Conservation (phyloP, 2,888 invertebrate genomes). For the Gastrophysa polygoni region DNA sequence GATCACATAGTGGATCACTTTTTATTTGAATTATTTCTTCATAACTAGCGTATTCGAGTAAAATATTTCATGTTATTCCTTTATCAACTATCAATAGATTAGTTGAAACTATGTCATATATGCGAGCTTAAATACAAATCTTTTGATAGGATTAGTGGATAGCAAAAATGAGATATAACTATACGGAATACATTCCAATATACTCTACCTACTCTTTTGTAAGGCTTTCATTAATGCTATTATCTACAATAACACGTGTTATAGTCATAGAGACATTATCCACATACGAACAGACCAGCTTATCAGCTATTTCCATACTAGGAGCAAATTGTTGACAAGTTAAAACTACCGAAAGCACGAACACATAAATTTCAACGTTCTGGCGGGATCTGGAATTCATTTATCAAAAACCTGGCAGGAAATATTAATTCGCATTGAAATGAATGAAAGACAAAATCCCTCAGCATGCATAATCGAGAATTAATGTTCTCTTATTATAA, state of each 20-base stretch:
- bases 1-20: no score
- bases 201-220: conserved; percentile 17
- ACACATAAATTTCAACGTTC: conserved; percentile 11
- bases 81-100: no score
- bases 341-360: neutral
- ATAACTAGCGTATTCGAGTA: no score
- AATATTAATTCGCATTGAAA: conserved; percentile 36
- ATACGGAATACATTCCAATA: conserved; percentile 21
- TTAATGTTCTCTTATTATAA: conserved; percentile 45
- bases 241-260: conserved; percentile 13
- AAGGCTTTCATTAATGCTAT: conserved; percentile 25
- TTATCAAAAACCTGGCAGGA: conserved; percentile 37
- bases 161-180: conserved; percentile 23
- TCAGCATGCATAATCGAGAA: conserved; percentile 44
- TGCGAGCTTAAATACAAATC: conserved; percentile 19
- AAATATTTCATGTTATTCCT: no score
- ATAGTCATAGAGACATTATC: conserved; percentile 20
- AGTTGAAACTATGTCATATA: no score
- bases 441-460: conserved; percentile 35
- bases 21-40: no score
- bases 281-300: neutral
- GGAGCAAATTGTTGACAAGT: conserved; percentile 23
- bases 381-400: conserved; percentile 16
- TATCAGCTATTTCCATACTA: conserved; percentile 26
- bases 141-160: conserved; percentile 24